These are phyloP conservation scores for Ormyrus pomaceus DNA, from an alignment of 2,888 invertebrate species.

Conservation along the genomic window DNA sequence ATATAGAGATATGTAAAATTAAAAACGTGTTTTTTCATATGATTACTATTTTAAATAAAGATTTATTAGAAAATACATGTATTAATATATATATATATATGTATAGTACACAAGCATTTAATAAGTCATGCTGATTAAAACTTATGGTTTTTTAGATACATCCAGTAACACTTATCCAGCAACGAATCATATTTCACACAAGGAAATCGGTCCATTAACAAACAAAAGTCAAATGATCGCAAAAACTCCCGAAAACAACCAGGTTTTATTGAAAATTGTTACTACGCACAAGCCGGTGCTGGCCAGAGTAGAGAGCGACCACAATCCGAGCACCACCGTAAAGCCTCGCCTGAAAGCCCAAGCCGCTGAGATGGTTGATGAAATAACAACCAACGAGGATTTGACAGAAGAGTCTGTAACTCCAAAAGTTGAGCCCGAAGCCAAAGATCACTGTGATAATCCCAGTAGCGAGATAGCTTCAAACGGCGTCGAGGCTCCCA, in stretches of 20 bases:
- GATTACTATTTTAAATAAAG: too few relatives aligned
- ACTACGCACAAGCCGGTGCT: conserved; percentile 63
- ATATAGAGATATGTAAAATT: too few relatives aligned
- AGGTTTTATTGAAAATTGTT: conserved; percentile 63
- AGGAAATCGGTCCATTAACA: conserved; percentile 11
- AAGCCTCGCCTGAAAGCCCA: conserved; percentile 20
- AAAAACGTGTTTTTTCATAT: too few relatives aligned
- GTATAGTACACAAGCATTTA: too few relatives aligned
- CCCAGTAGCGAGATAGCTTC: conserved; percentile 26
- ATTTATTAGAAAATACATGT: too few relatives aligned
- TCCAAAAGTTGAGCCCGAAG: conserved; percentile 35
- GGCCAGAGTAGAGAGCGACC: conserved; percentile 62
- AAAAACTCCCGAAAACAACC: conserved; percentile 61
- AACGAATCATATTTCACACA: conserved; percentile 5
- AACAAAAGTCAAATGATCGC: conserved; percentile 27
- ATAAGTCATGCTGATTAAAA: too few relatives aligned
- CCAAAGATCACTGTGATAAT: conserved; percentile 62
- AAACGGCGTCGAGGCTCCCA: conserved; percentile 27
- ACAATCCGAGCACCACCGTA: conserved; percentile 6
- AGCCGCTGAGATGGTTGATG: conserved; percentile 3
- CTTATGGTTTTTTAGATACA: conserved; percentile 37
- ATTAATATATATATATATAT: too few relatives aligned
- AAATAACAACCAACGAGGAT: background rate
- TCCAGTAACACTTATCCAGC: conserved; percentile 13
- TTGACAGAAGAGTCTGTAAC: background rate